Conservation (phyloP, 37 sponge, comb jelly and placozoan species). For the Ianthella basta region DNA sequence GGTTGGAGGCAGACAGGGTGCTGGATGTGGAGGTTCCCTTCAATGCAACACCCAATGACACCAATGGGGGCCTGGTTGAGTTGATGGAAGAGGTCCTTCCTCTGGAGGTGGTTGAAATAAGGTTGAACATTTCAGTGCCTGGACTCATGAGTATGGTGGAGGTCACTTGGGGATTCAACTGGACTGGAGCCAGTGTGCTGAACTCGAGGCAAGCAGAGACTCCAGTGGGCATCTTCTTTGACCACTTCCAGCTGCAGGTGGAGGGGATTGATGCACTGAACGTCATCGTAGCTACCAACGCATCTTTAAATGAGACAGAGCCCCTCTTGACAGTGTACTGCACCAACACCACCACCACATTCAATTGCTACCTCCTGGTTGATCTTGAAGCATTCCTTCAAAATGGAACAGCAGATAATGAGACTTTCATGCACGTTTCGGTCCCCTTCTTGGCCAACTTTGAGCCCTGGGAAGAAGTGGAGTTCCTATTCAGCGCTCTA, state of each 20-base stretch:
- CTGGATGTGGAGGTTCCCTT: neutral
- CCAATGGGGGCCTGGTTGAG: neutral
- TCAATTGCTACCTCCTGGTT: neutral
- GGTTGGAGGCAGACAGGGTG: neutral
- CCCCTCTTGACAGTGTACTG: neutral
- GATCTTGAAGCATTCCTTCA: neutral
- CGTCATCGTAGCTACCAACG: neutral
- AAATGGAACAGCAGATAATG: neutral
- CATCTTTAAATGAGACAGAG: neutral
- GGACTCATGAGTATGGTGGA: neutral
- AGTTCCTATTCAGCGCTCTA: neutral
- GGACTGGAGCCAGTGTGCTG: neutral
- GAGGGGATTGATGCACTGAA: neutral
- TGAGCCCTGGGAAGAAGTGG: neutral
- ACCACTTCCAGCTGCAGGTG: neutral
- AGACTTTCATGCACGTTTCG: neutral
- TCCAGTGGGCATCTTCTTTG: neutral
- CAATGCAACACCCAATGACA: neutral
- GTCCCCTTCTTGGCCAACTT: neutral
- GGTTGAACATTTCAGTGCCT: neutral
- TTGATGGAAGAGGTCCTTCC: neutral
- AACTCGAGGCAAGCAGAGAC: neutral
- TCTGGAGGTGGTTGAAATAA: neutral
- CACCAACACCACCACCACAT: neutral
- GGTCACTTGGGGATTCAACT: neutral